Conservation (phyloP, 2,888 invertebrate species). For the Deilephila elpenor region DNA sequence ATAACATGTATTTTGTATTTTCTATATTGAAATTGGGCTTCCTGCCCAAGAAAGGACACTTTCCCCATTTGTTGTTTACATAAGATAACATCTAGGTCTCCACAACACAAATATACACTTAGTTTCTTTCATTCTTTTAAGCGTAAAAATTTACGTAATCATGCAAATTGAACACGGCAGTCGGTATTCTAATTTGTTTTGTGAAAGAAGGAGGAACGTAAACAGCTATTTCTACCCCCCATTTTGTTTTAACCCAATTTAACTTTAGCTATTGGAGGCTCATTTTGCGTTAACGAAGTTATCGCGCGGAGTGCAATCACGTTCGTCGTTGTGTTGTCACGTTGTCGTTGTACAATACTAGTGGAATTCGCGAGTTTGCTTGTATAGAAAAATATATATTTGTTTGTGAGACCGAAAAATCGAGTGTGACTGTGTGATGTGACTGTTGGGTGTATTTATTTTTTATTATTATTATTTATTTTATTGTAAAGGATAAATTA, state of each 20-base stretch:
- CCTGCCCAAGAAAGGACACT: neutral
- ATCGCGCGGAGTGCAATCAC: slow-evolving; percentile 56
- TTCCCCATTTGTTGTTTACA: neutral
- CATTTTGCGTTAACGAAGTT: slow-evolving; percentile 75
- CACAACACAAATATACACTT: neutral
- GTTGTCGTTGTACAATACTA: neutral
- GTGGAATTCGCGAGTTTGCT: neutral
- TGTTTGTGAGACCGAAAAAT: too few species aligned
- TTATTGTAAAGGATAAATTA: too few species aligned
- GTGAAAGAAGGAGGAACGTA: slow-evolving; percentile 51
- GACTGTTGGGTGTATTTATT: too few species aligned
- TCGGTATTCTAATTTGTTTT: slow-evolving; percentile 50
- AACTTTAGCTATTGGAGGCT: slow-evolving; percentile 77
- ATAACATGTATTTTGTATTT: too few species aligned
- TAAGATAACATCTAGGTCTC: neutral
- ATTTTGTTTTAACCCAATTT: slow-evolving; percentile 78
- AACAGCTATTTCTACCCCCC: slow-evolving; percentile 62
- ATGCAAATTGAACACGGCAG: slow-evolving; percentile 44
- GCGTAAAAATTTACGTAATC: slow-evolving; percentile 35
- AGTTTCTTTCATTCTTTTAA: slow-evolving; percentile 3
- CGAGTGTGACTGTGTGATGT: too few species aligned
- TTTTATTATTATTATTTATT: too few species aligned
- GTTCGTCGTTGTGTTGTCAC: slow-evolving; percentile 44
- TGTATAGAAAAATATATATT: neutral
- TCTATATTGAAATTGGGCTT: neutral